Evolutionary conservation across 2,113 vertebrate genomes (phyloP), one percentile per base, ranked within the genome.

Genomic region (Cromileptes altivelis): DNA sequence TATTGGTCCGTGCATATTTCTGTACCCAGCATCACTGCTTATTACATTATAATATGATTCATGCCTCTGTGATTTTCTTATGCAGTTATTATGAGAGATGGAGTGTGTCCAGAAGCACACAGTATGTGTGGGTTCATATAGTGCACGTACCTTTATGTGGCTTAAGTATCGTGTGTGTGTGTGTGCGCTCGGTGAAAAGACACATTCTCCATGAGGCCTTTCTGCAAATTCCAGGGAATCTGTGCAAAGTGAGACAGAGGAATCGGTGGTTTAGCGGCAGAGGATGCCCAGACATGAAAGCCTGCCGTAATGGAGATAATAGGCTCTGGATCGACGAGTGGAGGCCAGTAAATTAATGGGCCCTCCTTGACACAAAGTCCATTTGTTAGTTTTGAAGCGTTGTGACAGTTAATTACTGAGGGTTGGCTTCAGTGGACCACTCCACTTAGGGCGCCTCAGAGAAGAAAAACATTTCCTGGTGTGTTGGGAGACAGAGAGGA

Each of bases 351-450:
- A 94, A 94, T 93, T 89, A 95, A 94, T 93, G 88, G 92, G 89
- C 84, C 80, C 92, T 93, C 86, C 87, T 93, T 92, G 93, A 93
- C 92, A 92, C 80, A 76, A 89, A 93, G 88, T 93, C 92, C 91
- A 93, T 94, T 94, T 94, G 94, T 94, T 95, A 79, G 88, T 93
- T 94, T 93, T 94, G 92, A 94, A 93, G 87, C 88, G 57, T 85
- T 80, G 85, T 94, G 94, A 94, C 94, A 94, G 94, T 93, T 94
- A 94, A 94, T 95, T 95, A 94, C 87, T 81, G 85, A 87, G 88
- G 82, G 56, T 80, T 85, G 80, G 84, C 80, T 94, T 87, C 88
- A 86, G 79, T 89, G 79, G 89, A 80, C 84, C 80, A 82, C 89
- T 89, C 87, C 82, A 88, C 76, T 92, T 84, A 88, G 89, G 62